Base-by-base conservation (phyloP, 2,797 vertebrate species). In the Philypnodon macrostomus region DNA sequence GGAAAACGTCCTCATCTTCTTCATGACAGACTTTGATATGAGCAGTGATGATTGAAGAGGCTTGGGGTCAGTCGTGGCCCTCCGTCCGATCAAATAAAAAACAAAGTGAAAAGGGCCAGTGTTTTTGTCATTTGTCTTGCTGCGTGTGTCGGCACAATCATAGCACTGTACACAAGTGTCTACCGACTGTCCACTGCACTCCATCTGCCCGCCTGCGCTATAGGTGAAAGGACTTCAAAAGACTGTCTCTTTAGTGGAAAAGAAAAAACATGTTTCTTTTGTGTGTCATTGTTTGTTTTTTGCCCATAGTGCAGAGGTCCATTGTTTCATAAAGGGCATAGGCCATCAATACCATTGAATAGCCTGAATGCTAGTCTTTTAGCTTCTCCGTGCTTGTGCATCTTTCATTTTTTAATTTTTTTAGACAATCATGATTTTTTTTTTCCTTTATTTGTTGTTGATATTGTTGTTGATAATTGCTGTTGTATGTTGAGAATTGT, bases 371-470 rank as follows among this genome's bases (percentile, higher is more conserved):
- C 89, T 91, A 88, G 87, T 86, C 46, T 85, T n/a, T 93, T 93
- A 93, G 90, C 88, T 90, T 66, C 88, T 92, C 92, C 90, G 85
- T 93, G 89, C 81, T 90, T 74, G 80, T 93, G 88, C 90, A 90
- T 92, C 89, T 95, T 92, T 96, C 91, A 85, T 94, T 94, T 96
- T n/a, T n/a, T n/a, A n/a, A n/a, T n/a, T n/a, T n/a, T n/a, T n/a
- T 94, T 97, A 79, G 96, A 99, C 96, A 99, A 98, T 99, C 96
- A 97, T 89, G 84, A 90, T 90, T 88, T 75, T 77, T 14, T 52
- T 67, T 73, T 63, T 31, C 26, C 51, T 63, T 71, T n/a, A n/a
- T n/a, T n/a, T n/a, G n/a, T 67, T 60, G 58, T 81, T 85, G 82
- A 59, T 92, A 90, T 90, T 86, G 87, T 90, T 89, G 91, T 88